Percentiles rank a stretch among this genome's conserved stretches.
These are phyloP conservation scores for Drosophila birchii DNA, from an alignment of 2,888 invertebrate genomes.

Conservation along the genomic window DNA sequence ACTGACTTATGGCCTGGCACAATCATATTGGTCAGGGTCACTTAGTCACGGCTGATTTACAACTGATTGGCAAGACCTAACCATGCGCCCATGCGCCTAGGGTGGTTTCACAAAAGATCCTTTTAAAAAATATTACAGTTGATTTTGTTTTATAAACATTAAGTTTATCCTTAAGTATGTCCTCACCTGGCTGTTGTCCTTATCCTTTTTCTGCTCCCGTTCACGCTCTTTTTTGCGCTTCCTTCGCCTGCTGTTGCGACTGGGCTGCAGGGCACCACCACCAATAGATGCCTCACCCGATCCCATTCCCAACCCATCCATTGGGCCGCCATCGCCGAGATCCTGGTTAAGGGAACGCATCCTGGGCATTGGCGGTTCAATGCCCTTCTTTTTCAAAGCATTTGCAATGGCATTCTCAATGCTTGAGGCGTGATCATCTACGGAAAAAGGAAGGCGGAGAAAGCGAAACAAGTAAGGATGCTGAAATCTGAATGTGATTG, in stretches of 20 bases:
- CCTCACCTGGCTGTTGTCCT: conserved; percentile 60
- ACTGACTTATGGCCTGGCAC: neutral
- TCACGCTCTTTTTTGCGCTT: conserved; percentile 82
- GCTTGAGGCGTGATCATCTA: conserved; percentile 91
- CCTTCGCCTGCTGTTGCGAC: conserved; percentile 81
- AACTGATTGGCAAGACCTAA: neutral
- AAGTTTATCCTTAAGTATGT: too few species aligned
- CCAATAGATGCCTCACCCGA: conserved; percentile 9
- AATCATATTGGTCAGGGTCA: neutral
- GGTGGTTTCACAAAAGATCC: neutral
- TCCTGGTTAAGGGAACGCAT: conserved; percentile 43
- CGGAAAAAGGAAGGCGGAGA: neutral
- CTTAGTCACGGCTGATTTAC: neutral
- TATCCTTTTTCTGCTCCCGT: conserved; percentile 80
- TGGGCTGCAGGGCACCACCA: conserved; percentile 44
- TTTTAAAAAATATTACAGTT: neutral
- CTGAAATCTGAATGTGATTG: neutral
- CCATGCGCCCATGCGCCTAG: neutral
- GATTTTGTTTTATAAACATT: too few species aligned
- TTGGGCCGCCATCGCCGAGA: neutral
- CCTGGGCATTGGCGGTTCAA: conserved; percentile 82
- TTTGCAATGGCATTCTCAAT: conserved; percentile 92
- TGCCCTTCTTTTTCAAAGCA: conserved; percentile 89
- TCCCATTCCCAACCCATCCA: neutral
- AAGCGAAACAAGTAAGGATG: neutral